A percentile compares a stretch with the other conserved stretches of the same genome.
Conservation (phyloP, 1,140 invertebrate species). For the Reticulitermes speratus region DNA sequence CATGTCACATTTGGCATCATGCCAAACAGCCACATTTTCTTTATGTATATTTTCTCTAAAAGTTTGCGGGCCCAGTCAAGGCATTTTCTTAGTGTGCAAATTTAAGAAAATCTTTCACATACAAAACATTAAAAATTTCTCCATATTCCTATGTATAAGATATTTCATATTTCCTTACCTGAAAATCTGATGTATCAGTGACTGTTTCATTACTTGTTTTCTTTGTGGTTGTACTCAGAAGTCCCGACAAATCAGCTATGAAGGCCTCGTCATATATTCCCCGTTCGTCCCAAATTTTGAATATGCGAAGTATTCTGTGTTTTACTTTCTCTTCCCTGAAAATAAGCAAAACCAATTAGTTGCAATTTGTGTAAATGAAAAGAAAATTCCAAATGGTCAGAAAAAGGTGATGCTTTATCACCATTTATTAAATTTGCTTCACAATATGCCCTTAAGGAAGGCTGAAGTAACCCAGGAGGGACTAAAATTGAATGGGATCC, state of each 20-base stretch:
- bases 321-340: slow-evolving; percentile 84
- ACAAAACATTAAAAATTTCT: too few relatives aligned
- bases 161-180: slow-evolving; percentile 47
- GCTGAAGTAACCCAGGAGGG: too few relatives aligned
- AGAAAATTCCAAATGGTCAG: too few relatives aligned
- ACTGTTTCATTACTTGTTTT: slow-evolving; percentile 62
- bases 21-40: too few relatives aligned
- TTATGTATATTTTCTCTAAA: slow-evolving; percentile 40
- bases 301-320: slow-evolving; percentile 80
- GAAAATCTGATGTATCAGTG: slow-evolving; percentile 54
- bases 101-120: too few relatives aligned
- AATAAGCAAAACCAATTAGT: slow-evolving; percentile 33
- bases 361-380: not conserved
- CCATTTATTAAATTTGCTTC: too few relatives aligned
- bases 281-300: slow-evolving; percentile 92
- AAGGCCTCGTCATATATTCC: slow-evolving; percentile 85
- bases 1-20: too few relatives aligned
- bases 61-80: slow-evolving; percentile 43
- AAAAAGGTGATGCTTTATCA: too few relatives aligned
- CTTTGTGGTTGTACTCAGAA: slow-evolving; percentile 72
- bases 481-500: too few relatives aligned
- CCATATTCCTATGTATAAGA: too few relatives aligned
- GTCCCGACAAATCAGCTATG: slow-evolving; percentile 75
- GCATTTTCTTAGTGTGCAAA: too few relatives aligned
- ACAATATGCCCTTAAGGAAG: too few relatives aligned